Base-by-base conservation (phyloP, 1,140 invertebrate species). In the Leptestheria dahalacensis region DNA sequence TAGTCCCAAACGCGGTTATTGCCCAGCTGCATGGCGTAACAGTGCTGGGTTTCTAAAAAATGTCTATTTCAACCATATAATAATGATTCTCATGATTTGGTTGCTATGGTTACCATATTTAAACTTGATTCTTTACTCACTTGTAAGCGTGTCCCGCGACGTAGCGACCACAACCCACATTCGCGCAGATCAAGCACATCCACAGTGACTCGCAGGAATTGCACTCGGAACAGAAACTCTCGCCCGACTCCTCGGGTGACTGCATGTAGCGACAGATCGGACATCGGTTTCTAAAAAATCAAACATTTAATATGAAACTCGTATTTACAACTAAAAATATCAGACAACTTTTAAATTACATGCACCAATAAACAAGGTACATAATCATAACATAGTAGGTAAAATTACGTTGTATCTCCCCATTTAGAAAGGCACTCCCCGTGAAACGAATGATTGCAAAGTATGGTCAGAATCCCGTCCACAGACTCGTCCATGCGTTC, bases 381-480 rank as follows among this genome's bases (percentile, higher is more conserved):
- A 20, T 33, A 3, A 61, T 9, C 1, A n/a, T 12, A 41, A 56
- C 47, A n/a, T 15, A 41, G 33, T 41, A 41, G 33, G 33, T 9
- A 41, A 41, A 15, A 6, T 64, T 64, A 78, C 68, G 74, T 92
- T 21, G 86, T 89, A 71, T 97, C 93, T n/a, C 87, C 84, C 94
- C 96, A 99, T 71, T 97, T 88, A 57, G 88, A 82, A 28, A 99
- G 75, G 73, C 96, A 99, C 64, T 82, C 83, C 18, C 88, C 84
- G 75, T 99, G 97, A 73, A 98, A 99, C 0, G 92, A 86, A 74
- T 99, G 97, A 75, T 98, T 97, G 70, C 97, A 99, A 29, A 99
- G 77, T 67, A 99, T 96, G 3, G 94, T 98, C 57, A 99, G 76
- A 63, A 99, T 86, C 2, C 94, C 93, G 73, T 98, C 94, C 1